Conservation (phyloP, 2,797 vertebrate species). For the Limosa lapponica region DNA sequence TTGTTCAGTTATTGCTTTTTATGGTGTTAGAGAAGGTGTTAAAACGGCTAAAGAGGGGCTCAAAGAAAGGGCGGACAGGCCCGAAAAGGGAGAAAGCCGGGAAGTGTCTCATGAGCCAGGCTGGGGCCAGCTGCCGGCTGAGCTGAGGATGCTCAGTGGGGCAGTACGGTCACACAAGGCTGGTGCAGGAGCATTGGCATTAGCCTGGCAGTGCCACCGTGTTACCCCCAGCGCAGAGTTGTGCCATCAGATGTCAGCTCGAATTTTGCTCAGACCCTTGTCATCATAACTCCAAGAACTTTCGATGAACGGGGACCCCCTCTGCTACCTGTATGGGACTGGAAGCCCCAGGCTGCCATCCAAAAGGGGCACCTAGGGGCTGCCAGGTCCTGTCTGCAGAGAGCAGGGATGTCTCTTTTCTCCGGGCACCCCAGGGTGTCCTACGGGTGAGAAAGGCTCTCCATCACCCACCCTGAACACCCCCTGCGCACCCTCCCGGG, state of each 20-base stretch:
- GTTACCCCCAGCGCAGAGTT: accelerated
- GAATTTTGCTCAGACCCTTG: not conserved
- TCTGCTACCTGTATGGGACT: not conserved
- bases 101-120: not conserved
- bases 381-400: not conserved
- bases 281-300: not conserved
- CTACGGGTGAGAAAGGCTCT: not conserved
- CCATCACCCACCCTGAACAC: accelerated
- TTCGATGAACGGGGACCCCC: not conserved
- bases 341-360: not conserved
- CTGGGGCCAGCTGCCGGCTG: not conserved
- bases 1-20: not conserved
- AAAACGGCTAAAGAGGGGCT: not conserved
- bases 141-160: accelerated
- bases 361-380: accelerated
- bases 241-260: not conserved
- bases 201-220: not conserved
- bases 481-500: not conserved
- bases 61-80: not conserved
- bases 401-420: not conserved
- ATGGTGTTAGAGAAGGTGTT: not conserved
- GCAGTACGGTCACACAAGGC: not conserved
- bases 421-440: not conserved
- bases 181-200: accelerated
- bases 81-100: not conserved